Evolutionary conservation across 2,113 vertebrate species (phyloP), one percentile per base, ranked within the genome.

Genomic region (Protobothrops mucrosquamatus): DNA sequence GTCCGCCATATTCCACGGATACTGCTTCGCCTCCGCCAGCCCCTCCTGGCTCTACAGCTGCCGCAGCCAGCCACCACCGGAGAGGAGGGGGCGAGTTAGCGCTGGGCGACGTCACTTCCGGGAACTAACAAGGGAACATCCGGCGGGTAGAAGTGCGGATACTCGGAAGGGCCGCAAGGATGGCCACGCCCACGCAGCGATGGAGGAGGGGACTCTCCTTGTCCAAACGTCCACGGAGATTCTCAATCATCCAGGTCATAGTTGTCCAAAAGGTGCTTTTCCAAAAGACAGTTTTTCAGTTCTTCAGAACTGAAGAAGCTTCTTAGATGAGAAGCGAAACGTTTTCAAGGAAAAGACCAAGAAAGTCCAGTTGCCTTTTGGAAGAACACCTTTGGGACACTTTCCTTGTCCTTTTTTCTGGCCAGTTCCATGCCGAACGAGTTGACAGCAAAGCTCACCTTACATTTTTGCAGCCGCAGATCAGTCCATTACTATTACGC

Each of bases 1-100:
- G 98, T 99, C 99, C 97, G 99, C 99, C 99, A 99, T 99, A 94
- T 95, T 93, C 46, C 94, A 89, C 86, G 91, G 90, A 94, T 22
- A 52, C 93, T 92, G 43, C 95, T 95, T 90, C 52, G 93, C 94
- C 90, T 39, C 92, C 92, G 94, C 91, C 89, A 92, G 93, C 94
- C 95, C 95, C 95, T 93, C 96, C 96, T 93, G 95, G 86, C 94
- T 92, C 92, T 86, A 51, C 81, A 81, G 95, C 91, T 90, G 69
- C 92, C 88, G 94, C 91, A 89, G 93, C 93, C 94, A 85, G 95
- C 96, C 95, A 93, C 96, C 39, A 95, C 94, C 69, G 92, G 64
- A 93, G 54, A 43, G 91, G 92, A 20, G 81, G n/a, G 85, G 14
- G 59, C 0, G 23, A 24, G 59, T 43, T 29, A 92, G 91, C 90